Conservation (phyloP, 2,888 invertebrate genomes). For the Leptopterna dolabrata region DNA sequence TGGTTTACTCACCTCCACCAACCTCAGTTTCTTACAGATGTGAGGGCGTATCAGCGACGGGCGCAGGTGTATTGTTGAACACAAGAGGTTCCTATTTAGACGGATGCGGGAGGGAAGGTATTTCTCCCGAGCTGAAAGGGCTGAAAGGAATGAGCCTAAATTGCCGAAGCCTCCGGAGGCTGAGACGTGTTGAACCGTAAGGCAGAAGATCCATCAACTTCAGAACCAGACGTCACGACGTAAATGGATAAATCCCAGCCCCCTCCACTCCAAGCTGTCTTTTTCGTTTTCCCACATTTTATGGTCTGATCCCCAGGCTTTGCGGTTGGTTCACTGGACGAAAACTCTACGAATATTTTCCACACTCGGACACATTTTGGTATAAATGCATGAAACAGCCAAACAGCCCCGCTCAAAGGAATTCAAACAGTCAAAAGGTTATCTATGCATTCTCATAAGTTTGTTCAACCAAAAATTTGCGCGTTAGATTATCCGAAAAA, state of each 20-base stretch:
- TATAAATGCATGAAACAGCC: too few species aligned
- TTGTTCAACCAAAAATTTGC: too few species aligned
- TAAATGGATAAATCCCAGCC: constrained; percentile 6
- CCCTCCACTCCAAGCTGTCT: background rate
- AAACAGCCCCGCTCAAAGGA: too few species aligned
- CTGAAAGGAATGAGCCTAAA: background rate
- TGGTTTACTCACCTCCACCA: too few species aligned
- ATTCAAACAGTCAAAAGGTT: too few species aligned
- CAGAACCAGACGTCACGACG: background rate
- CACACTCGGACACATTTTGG: too few species aligned
- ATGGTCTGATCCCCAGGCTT: background rate
- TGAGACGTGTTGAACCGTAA: background rate
- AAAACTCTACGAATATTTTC: background rate
- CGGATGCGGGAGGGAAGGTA: background rate
- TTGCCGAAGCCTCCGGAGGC: background rate
- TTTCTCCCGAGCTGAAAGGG: background rate
- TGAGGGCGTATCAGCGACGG: background rate
- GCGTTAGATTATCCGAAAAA: too few species aligned
- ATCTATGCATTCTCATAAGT: too few species aligned
- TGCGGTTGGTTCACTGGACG: background rate
- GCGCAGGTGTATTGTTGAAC: background rate
- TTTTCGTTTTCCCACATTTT: background rate
- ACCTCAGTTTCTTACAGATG: too few species aligned
- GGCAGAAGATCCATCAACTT: background rate
- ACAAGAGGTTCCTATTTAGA: background rate